Conservation (phyloP, 2,797 vertebrate genomes). For the Xerus rutilus region DNA sequence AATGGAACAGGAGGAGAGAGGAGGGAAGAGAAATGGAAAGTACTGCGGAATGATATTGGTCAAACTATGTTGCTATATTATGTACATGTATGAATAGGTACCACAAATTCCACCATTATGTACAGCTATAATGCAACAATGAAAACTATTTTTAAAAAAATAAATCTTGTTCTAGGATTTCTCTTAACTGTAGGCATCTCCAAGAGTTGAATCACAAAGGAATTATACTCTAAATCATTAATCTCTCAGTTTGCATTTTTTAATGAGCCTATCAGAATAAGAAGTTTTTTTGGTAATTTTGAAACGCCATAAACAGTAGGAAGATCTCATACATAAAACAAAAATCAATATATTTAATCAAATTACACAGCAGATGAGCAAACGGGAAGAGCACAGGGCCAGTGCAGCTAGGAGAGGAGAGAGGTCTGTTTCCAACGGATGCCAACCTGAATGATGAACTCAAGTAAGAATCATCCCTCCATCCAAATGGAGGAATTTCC, state of each 20-base stretch:
- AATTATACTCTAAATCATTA: not conserved
- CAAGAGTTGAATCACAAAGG: not conserved
- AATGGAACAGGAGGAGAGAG: not conserved
- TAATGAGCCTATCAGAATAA: not conserved
- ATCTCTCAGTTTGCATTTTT: slow-evolving; percentile 7
- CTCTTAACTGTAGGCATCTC: not conserved
- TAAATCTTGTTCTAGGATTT: no score
- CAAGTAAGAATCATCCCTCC: not conserved
- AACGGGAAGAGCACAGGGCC: not conserved
- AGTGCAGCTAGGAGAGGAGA: not conserved
- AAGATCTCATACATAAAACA: not conserved
- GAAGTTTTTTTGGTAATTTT: not conserved
- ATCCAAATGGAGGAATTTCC: not conserved
- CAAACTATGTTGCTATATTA: not conserved
- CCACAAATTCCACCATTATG: not conserved
- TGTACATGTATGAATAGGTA: not conserved
- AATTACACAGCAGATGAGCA: not conserved
- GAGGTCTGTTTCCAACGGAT: not conserved
- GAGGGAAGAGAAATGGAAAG: not conserved
- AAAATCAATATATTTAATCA: not conserved
- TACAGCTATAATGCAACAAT: not conserved
- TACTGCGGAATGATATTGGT: not conserved
- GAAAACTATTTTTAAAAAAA: no score
- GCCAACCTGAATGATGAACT: not conserved
- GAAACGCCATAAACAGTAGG: not conserved